Evolutionary conservation across 2,797 vertebrate genomes (phyloP), one percentile per base, ranked within the genome.

Genomic region (Emys orbicularis): DNA sequence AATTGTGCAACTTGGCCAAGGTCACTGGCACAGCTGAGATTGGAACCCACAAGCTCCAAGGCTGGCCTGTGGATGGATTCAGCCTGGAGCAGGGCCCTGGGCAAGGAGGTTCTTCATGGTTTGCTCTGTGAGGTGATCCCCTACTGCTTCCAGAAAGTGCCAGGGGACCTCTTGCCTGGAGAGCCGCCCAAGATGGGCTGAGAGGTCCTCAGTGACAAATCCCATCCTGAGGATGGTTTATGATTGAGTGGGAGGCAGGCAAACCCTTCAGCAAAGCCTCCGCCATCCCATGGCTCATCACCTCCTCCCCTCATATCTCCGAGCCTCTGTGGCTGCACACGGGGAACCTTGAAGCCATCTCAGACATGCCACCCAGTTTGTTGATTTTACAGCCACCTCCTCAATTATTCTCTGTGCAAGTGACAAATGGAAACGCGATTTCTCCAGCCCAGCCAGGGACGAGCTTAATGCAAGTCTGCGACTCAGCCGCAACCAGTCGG

Each of bases 381-480:
- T 74, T 74, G 44, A 41, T 74, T 74, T 74, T 74, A 44, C 72
- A 74, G 12, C 61, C 90, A 86, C 86, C 49, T 86, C 82, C 91
- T 87, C 90, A 92, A 87, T 92, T 86, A 92, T 89, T 94, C 87
- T 91, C 90, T 10, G 72, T 85, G 83, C 83, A 89, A 89, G 90
- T 84, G 44, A 77, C 83, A 94, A 81, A 65, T 72, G 89, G 81
- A 91, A 89, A 92, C 59, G 74, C 50, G 79, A 89, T 94, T 94
- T 89, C 93, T 84, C 47, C 53, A 56, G 27, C 37, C 5, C 6
- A 74, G 41, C 41, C 41, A 27, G 37, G 72, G 37, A 50, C 11
- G 23, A 74, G 72, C 37, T 74, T 44, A 74, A 44, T 23, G 72
- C 5, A 23, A 44, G 72, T 44, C 37, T 44, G 72, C 25, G 23